Evolutionary conservation across 2,888 invertebrate genomes (phyloP), one percentile per base, ranked within the genome.

Genomic region (Dasypolia templi): DNA sequence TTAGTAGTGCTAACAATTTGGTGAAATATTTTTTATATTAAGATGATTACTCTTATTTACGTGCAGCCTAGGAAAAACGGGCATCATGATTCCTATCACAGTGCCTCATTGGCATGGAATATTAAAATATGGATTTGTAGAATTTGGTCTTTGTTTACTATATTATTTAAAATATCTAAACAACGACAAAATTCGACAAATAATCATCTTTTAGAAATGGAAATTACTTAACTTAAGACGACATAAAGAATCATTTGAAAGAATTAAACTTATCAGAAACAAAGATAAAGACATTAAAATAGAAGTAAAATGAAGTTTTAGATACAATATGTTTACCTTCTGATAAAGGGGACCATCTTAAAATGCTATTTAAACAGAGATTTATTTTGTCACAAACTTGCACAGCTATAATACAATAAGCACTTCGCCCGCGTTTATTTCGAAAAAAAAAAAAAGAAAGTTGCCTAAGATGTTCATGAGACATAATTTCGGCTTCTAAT

Each of bases 241-340:
- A 59, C 53, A 69, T 77, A 59, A 77, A 74, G 77, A 80, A 78
- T 78, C 80, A 83, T 77, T 75, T 51, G 26, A 46, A 29, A 56
- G 76, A 83, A 85, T n/a, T n/a, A n/a, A 85, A 51, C 32, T 78
- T 84, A 86, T 85, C 83, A 68, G n/a, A 49, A 69, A 62, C 3
- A 22, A 39, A 79, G 77, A 84, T 81, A 82, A 58, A 49, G 39
- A 44, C 66, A 64, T 63, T 65, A 69, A 56, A 72, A 66, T 71
- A 55, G 58, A 62, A 66, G 49, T 65, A 71, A 69, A 70, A 61
- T 73, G 19, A 35, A 72, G 35, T 79, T 65, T 32, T 35, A 42
- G 22, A 53, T 65, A 66, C 14, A 3, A 4, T 9, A 65, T 80
- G 17, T 62, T 62, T 81, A 56, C 39, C 11, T 39, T 26, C 29